Evolutionary conservation across 2,888 invertebrate species (phyloP).

Genomic region (Macrosoma leucophasiata): DNA sequence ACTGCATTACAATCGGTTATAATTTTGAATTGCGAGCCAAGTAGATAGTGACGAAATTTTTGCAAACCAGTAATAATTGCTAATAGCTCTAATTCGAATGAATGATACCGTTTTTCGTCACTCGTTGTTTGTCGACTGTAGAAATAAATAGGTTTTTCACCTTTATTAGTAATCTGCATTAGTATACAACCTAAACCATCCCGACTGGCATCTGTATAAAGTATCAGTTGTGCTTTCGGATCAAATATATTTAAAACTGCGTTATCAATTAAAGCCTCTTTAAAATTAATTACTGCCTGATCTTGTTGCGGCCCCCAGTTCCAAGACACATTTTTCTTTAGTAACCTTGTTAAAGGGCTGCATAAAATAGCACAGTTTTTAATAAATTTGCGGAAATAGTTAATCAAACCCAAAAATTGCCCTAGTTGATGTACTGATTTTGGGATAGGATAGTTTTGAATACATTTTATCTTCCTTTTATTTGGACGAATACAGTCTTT

Average conservation of each 20-base stretch:
- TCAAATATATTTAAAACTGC: constrained; percentile 9
- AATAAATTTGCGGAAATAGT: constrained; percentile 14
- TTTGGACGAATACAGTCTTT: constrained; percentile 9
- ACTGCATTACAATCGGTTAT: constrained; percentile 17
- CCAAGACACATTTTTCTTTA: constrained; percentile 12
- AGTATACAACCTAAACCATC: constrained; percentile 14
- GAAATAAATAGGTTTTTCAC: constrained; percentile 5
- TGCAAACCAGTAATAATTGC: constrained; percentile 11
- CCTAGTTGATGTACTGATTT: constrained; percentile 12
- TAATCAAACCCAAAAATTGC: constrained; percentile 14
- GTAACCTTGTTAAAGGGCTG: constrained; percentile 10
- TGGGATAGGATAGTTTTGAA: constrained; percentile 11
- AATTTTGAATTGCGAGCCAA: constrained; percentile 14
- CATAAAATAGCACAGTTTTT: constrained; percentile 8
- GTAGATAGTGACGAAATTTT: constrained; percentile 14
- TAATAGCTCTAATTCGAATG: constrained; percentile 10
- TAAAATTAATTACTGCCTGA: constrained; percentile 4
- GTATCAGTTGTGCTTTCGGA: constrained; percentile 7
- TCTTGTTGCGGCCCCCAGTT: constrained; percentile 7
- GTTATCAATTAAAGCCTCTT: constrained; percentile 8
- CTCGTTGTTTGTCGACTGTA: constrained; percentile 8
- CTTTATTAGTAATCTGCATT: constrained; percentile 3
- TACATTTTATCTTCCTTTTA: constrained; percentile 7
- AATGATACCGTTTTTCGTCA: constrained; percentile 12
- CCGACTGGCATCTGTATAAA: constrained; percentile 15